These are phyloP conservation scores for Diarsia rubi DNA, from an alignment of 2,888 invertebrate genomes.

Conservation along the genomic window DNA sequence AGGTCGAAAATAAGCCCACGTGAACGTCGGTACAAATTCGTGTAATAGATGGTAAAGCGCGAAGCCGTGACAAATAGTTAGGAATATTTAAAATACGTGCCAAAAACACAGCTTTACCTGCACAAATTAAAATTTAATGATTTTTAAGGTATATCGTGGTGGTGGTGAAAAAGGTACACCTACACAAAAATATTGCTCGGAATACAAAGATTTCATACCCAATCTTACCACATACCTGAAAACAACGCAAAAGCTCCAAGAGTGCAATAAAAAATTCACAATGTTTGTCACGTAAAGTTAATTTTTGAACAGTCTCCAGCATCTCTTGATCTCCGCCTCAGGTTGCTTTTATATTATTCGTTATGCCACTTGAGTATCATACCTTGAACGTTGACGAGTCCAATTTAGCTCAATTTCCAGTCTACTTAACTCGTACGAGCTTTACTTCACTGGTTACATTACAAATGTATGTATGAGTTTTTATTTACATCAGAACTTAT, in stretches of 20 bases:
- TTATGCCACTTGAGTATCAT: constrained; percentile 60
- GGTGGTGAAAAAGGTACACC: too few relatives aligned
- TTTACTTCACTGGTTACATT: constrained; percentile 34
- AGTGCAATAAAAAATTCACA: constrained; percentile 55
- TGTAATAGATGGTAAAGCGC: too few relatives aligned
- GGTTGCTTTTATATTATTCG: constrained; percentile 61
- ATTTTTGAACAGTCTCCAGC: constrained; percentile 50
- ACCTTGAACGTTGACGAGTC: constrained; percentile 50
- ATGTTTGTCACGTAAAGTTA: constrained; percentile 54
- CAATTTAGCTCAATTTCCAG: constrained; percentile 63
- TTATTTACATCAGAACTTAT: constrained; percentile 4
- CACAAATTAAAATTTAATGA: too few relatives aligned
- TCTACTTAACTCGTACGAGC: constrained; percentile 16
- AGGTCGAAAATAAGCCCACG: too few relatives aligned
- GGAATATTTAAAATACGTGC: too few relatives aligned
- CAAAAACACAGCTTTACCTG: too few relatives aligned
- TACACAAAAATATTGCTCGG: background rate
- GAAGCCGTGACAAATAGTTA: too few relatives aligned
- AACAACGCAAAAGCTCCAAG: constrained; percentile 36
- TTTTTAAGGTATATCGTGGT: too few relatives aligned
- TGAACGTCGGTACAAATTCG: too few relatives aligned
- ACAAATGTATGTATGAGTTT: constrained; percentile 41
- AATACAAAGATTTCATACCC: constrained; percentile 35
- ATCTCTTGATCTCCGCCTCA: constrained; percentile 41
- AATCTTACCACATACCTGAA: constrained; percentile 24